These are phyloP conservation scores for Drosophila guanche DNA, from an alignment of 1,140 invertebrate species.

Conservation along the genomic window DNA sequence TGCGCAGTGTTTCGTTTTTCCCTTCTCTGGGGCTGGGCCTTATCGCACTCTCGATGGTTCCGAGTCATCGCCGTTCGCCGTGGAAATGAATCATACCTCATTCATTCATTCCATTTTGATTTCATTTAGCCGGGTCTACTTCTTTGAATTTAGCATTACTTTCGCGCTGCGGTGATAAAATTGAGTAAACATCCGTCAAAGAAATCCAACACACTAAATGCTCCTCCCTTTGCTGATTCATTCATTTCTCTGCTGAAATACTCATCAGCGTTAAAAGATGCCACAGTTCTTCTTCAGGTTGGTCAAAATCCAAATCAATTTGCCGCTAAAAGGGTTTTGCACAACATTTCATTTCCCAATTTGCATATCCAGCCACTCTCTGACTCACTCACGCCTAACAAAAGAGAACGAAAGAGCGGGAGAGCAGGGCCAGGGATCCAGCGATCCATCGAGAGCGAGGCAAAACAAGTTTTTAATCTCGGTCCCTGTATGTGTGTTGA, in stretches of 20 bases:
- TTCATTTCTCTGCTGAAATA: constrained; percentile 18
- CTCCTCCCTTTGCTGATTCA: constrained; percentile 16
- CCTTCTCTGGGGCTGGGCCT: neutral
- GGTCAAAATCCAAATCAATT: constrained; percentile 25
- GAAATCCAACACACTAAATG: constrained; percentile 8
- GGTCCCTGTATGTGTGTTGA: constrained; percentile 23
- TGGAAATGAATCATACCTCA: constrained; percentile 50
- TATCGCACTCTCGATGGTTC: constrained; percentile 27
- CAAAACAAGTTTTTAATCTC: constrained; percentile 54
- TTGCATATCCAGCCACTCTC: constrained; percentile 41
- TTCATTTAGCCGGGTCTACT: constrained; percentile 44
- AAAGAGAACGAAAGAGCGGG: neutral
- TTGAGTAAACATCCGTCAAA: constrained; percentile 64
- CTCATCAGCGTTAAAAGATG: constrained; percentile 17
- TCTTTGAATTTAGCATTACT: constrained; percentile 58
- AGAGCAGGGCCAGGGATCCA: constrained; percentile 1
- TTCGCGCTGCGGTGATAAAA: constrained; percentile 52
- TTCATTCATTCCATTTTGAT: constrained; percentile 28
- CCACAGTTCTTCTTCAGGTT: constrained; percentile 24
- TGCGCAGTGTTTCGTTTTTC: constrained; percentile 18
- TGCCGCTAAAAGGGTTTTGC: constrained; percentile 12
- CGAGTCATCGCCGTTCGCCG: constrained; percentile 37
- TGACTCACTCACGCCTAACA: constrained; percentile 26
- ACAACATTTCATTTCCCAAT: constrained; percentile 40
- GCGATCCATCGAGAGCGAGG: constrained; percentile 12